phyloP scores from a whole-genome alignment of 2,888 invertebrate species.

The Pomacea canaliculata region DNA sequence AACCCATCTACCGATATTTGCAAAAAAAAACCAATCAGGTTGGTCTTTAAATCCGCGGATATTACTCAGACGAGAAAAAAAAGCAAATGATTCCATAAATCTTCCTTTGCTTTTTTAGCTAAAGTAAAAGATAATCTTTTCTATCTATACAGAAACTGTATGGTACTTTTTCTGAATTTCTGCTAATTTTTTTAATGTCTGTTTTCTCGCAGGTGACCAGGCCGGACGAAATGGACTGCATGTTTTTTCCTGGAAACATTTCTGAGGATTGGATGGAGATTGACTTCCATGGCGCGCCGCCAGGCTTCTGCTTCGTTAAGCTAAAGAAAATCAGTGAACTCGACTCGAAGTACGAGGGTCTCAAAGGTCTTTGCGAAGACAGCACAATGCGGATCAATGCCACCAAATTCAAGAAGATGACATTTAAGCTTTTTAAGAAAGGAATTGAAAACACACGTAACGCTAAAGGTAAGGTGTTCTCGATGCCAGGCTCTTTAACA shows the following conservation, averaged over 20 bases:
- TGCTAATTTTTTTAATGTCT: no score
- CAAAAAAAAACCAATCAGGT: no score
- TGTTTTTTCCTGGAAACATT: slow-evolving; percentile 7
- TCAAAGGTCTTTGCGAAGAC: not conserved
- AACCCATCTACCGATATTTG: no score
- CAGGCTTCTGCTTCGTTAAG: slow-evolving; percentile 16
- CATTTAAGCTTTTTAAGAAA: not conserved
- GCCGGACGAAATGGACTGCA: slow-evolving; percentile 22
- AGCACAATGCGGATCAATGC: not conserved
- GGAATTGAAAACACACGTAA: not conserved
- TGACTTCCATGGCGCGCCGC: slow-evolving; percentile 1
- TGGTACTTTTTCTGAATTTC: no score
- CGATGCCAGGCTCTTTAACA: not conserved
- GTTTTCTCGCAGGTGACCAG: slow-evolving; percentile 11
- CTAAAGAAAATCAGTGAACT: not conserved
- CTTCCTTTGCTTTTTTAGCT: no score
- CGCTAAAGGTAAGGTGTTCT: slow-evolving; percentile 1
- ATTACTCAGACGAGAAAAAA: no score
- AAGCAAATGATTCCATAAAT: no score
- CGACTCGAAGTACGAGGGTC: not conserved
- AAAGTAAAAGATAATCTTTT: no score
- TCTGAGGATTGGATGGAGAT: not conserved
- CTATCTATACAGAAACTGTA: no score
- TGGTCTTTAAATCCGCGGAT: no score
- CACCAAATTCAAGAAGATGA: not conserved